A percentile compares a stretch with the other conserved stretches of the same genome.
Evolutionary conservation across 2,113 vertebrate species (phyloP).

Genomic region (Bolborhynchus lineola): DNA sequence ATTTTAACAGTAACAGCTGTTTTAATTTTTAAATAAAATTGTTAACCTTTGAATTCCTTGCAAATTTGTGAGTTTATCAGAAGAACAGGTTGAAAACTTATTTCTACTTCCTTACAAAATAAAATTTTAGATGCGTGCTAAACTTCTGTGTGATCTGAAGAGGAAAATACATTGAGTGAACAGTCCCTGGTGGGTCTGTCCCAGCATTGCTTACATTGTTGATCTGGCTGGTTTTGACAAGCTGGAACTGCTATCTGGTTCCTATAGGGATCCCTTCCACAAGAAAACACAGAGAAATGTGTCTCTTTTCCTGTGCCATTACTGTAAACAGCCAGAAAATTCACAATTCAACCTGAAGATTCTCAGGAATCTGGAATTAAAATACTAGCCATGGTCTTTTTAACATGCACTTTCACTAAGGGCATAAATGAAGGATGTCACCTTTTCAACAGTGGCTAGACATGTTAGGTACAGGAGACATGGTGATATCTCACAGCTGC

Average conservation of each 20-base stretch:
- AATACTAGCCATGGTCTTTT: not conserved
- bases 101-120: not conserved
- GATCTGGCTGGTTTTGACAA: constrained; percentile 14
- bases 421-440: not conserved
- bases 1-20: not conserved
- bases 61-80: not conserved
- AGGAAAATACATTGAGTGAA: not conserved
- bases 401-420: not conserved
- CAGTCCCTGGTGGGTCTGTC: not conserved
- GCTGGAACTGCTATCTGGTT: not conserved
- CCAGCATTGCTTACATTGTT: not conserved
- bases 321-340: not conserved
- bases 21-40: not conserved
- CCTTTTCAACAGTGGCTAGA: not conserved
- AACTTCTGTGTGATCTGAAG: not conserved
- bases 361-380: not conserved
- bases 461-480: not conserved
- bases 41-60: not conserved
- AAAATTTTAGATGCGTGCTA: not conserved
- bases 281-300: not conserved
- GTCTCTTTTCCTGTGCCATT: not conserved
- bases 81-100: not conserved
- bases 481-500: not conserved
- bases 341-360: not conserved
- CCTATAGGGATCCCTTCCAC: not conserved